Percentiles rank a stretch among this genome's conserved stretches.
These are phyloP conservation scores for Monodelphis domestica DNA, from an alignment of 2,797 vertebrate species.

Conservation along the genomic window DNA sequence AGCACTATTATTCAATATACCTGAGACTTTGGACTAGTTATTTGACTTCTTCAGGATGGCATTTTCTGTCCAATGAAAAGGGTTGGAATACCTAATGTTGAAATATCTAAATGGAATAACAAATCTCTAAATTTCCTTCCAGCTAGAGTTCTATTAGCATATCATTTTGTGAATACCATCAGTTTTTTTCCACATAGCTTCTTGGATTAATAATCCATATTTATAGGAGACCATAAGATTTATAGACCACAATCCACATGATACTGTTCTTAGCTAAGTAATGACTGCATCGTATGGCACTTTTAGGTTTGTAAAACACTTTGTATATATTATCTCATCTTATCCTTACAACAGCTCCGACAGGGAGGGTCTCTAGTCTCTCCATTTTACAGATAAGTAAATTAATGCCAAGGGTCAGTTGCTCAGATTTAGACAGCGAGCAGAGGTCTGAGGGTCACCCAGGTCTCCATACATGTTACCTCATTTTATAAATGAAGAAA, in stretches of 20 bases:
- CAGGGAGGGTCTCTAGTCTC: not conserved
- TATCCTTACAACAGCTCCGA: not conserved
- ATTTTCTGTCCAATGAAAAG: not conserved
- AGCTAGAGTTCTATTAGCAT: not conserved
- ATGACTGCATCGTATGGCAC: not conserved
- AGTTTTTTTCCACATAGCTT: not conserved
- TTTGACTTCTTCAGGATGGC: conserved; percentile 7
- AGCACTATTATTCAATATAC: conserved; percentile 23
- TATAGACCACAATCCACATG: no score
- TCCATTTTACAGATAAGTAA: not conserved
- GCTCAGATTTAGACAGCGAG: not conserved
- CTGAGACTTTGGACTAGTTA: not conserved
- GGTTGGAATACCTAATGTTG: not conserved
- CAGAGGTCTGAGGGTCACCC: not conserved
- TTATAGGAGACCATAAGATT: not conserved
- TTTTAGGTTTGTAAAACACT: not conserved
- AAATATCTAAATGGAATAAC: not conserved
- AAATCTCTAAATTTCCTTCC: not conserved
- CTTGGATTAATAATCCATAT: not conserved
- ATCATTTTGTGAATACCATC: not conserved
- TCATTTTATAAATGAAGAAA: not conserved
- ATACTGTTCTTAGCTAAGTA: not conserved
- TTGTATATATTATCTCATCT: not conserved
- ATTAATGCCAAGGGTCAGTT: not conserved
- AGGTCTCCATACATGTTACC: not conserved